These are phyloP conservation scores for Pandemis heparana DNA, from an alignment of 2,888 invertebrate genomes.

Conservation along the genomic window DNA sequence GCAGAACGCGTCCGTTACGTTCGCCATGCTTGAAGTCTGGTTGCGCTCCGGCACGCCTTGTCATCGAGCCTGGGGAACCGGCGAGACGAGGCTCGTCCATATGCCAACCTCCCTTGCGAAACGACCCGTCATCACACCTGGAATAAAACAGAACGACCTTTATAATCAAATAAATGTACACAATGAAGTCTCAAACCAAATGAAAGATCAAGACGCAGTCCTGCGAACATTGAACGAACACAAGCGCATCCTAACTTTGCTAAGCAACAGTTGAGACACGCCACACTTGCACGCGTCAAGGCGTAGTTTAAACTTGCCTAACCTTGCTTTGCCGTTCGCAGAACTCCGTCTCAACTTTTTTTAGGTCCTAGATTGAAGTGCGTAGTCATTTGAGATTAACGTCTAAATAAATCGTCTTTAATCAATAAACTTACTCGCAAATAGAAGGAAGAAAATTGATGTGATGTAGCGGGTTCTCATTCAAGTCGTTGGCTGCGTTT, in stretches of 20 bases:
- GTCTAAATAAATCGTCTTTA: neutral
- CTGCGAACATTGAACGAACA: too few species aligned
- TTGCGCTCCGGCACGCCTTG: slow-evolving; percentile 43
- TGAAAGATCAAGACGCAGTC: too few species aligned
- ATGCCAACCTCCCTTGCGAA: slow-evolving; percentile 1
- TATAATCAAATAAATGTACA: neutral
- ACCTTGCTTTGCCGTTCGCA: too few species aligned
- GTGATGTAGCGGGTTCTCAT: slow-evolving; percentile 5
- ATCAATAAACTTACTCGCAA: neutral
- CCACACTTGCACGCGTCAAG: too few species aligned
- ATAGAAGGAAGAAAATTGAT: slow-evolving; percentile 12
- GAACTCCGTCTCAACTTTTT: too few species aligned
- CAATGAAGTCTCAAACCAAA: neutral
- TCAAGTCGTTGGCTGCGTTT: slow-evolving; percentile 16
- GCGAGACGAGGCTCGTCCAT: slow-evolving; percentile 32
- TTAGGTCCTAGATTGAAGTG: too few species aligned
- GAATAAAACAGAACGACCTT: slow-evolving; percentile 11
- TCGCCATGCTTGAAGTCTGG: slow-evolving; percentile 64
- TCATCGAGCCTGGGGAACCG: slow-evolving; percentile 46
- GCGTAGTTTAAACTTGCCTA: too few species aligned
- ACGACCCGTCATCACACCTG: slow-evolving; percentile 34
- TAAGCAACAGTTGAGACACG: too few species aligned
- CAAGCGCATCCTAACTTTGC: too few species aligned
- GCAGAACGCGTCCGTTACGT: slow-evolving; percentile 81
- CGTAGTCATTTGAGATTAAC: too few species aligned